Percentiles rank a stretch among this genome's conserved stretches.
These are phyloP conservation scores for Lophius piscatorius DNA, from an alignment of 2,113 vertebrate genomes.

Conservation along the genomic window DNA sequence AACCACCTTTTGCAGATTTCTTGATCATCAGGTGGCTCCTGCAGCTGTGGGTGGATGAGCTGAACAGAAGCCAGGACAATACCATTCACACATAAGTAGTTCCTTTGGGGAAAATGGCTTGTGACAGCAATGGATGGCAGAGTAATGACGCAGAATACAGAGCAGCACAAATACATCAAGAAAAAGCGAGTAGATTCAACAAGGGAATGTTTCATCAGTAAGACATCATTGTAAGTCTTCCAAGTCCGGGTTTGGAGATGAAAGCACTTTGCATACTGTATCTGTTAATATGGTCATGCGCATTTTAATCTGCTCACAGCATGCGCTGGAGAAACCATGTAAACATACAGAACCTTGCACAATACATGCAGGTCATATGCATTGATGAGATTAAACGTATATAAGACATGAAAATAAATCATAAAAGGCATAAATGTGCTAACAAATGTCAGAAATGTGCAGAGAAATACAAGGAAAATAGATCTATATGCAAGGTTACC, in stretches of 20 bases:
- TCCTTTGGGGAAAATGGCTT: conserved; percentile 47
- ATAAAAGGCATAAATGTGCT: too few species aligned
- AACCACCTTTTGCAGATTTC: conserved; percentile 44
- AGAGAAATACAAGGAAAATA: too few species aligned
- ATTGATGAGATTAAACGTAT: too few species aligned
- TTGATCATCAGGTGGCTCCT: conserved; percentile 52
- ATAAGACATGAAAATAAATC: too few species aligned
- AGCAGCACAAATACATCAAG: not conserved
- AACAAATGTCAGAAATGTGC: too few species aligned
- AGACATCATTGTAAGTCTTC: not conserved
- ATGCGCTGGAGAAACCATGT: too few species aligned
- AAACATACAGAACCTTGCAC: too few species aligned
- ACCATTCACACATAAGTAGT: conserved; percentile 59
- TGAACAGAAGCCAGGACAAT: conserved; percentile 59
- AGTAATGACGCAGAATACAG: conserved; percentile 27
- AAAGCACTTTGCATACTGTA: not conserved
- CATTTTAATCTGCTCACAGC: not conserved
- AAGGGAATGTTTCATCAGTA: conserved; percentile 1
- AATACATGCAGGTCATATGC: too few species aligned
- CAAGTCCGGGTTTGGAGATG: conserved; percentile 2
- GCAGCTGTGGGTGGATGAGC: conserved; percentile 59
- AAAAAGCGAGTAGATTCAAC: not conserved
- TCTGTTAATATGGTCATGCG: not conserved
- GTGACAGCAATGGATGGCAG: conserved; percentile 24
- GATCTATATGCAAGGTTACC: too few species aligned